Conservation (phyloP, 2,797 vertebrate species). For the Lindbergichthys nudifrons region DNA sequence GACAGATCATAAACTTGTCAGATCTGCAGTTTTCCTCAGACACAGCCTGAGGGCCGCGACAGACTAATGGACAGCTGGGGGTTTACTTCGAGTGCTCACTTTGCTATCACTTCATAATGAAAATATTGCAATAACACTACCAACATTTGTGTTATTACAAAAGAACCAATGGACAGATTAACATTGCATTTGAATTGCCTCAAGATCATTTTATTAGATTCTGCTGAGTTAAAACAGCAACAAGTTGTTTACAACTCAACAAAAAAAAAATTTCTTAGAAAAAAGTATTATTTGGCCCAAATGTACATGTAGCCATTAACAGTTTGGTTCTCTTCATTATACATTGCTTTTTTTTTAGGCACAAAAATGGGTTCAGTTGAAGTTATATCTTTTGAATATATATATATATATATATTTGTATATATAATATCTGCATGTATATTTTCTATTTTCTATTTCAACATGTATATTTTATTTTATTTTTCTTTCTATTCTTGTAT, state of each 20-base stretch:
- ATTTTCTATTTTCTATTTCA: no score
- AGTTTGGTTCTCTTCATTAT: background rate
- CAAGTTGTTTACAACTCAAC: background rate
- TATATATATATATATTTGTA: no score
- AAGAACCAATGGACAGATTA: background rate
- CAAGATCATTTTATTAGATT: background rate
- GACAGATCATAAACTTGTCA: constrained; percentile 49
- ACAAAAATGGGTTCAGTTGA: background rate
- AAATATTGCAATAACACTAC: constrained; percentile 1
- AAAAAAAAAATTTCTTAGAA: background rate
- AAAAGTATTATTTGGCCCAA: no score
- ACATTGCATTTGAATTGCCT: background rate
- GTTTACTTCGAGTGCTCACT: constrained; percentile 23
- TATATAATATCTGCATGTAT: no score
- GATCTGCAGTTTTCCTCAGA: constrained; percentile 40
- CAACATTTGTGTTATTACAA: background rate
- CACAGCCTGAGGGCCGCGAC: constrained; percentile 24
- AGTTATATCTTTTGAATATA: no score
- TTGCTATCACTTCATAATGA: background rate
- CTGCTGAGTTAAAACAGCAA: background rate
- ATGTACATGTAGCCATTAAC: background rate
- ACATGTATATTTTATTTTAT: no score
- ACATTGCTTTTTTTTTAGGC: no score
- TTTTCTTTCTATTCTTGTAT: no score
- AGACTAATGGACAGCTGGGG: constrained; percentile 19